Percentiles rank a stretch among this genome's conserved stretches.
phyloP scores from a whole-genome alignment of 1,140 invertebrate species.

The Physella acuta region DNA sequence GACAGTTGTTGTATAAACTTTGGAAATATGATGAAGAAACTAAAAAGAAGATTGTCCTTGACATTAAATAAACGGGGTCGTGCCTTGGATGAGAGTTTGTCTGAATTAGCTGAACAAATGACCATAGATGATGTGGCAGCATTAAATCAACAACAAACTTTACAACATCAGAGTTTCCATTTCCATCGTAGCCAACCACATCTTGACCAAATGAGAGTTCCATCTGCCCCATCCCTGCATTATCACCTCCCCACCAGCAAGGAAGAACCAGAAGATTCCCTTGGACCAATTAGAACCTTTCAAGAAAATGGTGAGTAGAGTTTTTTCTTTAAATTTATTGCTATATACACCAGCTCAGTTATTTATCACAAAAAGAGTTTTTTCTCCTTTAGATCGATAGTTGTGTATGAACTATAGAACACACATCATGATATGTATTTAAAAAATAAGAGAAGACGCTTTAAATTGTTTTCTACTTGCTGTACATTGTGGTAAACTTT shows the following conservation, averaged over 20 bases:
- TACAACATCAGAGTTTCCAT: constrained; percentile 15
- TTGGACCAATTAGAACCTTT: not conserved
- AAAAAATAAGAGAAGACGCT: too few species aligned
- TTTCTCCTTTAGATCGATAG: too few species aligned
- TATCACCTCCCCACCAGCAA: not conserved
- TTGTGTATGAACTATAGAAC: too few species aligned
- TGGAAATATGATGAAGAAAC: constrained; percentile 57
- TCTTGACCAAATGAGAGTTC: not conserved
- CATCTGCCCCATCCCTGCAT: constrained; percentile 4
- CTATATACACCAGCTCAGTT: not conserved
- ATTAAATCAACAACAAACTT: constrained; percentile 43
- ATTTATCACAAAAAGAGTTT: too few species aligned
- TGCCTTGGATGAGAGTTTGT: constrained; percentile 61
- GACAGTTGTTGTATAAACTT: too few species aligned
- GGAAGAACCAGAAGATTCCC: not conserved
- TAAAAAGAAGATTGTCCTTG: constrained; percentile 62
- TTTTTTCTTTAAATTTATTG: not conserved
- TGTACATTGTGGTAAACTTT: too few species aligned
- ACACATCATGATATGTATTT: too few species aligned
- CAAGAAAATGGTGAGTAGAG: not conserved
- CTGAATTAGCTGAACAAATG: constrained; percentile 62
- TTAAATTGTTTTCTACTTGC: too few species aligned
- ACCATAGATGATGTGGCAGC: constrained; percentile 60
- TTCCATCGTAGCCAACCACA: constrained; percentile 4
- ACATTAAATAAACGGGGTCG: constrained; percentile 54